Base-by-base conservation (phyloP, 2,888 invertebrate genomes). In the Ischnura elegans region DNA sequence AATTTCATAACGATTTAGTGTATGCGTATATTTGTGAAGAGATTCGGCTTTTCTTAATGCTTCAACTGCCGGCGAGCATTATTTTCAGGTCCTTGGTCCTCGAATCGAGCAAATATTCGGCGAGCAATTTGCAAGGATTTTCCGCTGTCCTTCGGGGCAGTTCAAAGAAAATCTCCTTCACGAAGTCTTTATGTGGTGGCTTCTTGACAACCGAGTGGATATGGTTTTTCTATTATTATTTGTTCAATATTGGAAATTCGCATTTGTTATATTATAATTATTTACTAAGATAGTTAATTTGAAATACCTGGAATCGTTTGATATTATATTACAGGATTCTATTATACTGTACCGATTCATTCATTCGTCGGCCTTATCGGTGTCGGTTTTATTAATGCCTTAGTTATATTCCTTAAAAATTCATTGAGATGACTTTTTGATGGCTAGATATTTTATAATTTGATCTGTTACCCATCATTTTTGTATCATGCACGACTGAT, bases 21-120 rank as follows among this genome's bases (percentile, higher is more conserved):
- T 42, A 55, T 36, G 55, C 46, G 46, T 47, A 87, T n/a, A 51
- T 47, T 45, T 25, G 8, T 29, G 29, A 29, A 2, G 47, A 5
- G 87, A 21, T 8, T 25, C 36, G 76, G 29, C 21, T 29, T 87
- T 87, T 51, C 87, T 47, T 25, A 87, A 87, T 87, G 25, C 47
- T 51, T 87, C 47, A 10, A 3, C 51, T 21, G 55, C 29, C n/a
- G 55, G 36, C 42, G 87, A 87, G 42, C 42, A 42, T 47, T 51
- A 6, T 51, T 87, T 51, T 87, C 21, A 55, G 36, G 51, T 51
- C 42, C 51, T 13, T 55, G 87, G 36, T 87, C 47, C 87, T 87
- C 87, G 47, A 87, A 51, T 87, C 36, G 87, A 42, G 87, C 42
- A 87, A 87, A 87, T 87, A 87, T 36, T 29, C 87, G 51, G 47